phyloP scores from a whole-genome alignment of 2,888 invertebrate genomes.

The Corbicula japonica region DNA sequence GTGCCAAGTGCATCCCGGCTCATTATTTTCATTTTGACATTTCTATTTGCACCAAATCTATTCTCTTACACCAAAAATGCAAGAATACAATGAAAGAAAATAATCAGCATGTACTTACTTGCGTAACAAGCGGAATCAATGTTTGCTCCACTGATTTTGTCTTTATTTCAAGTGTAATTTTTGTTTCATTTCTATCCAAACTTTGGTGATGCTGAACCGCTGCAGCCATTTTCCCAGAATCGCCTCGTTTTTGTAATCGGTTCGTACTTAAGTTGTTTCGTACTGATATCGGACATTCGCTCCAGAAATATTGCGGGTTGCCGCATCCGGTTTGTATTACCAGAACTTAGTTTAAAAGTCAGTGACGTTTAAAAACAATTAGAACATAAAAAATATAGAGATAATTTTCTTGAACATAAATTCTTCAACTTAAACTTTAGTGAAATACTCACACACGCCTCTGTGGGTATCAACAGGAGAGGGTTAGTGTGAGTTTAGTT shows the following conservation, averaged over 20 bases:
- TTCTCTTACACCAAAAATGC: no score
- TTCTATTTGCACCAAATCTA: not conserved
- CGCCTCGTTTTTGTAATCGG: no score
- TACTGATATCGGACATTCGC: not conserved
- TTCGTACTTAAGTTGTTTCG: slow-evolving; percentile 20
- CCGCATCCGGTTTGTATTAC: not conserved
- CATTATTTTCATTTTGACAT: not conserved
- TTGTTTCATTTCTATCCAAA: slow-evolving; percentile 74
- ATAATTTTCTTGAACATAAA: not conserved
- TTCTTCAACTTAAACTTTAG: not conserved
- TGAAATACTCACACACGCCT: not conserved
- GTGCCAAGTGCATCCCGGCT: not conserved
- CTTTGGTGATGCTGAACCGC: slow-evolving; percentile 70
- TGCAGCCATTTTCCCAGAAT: slow-evolving; percentile 80
- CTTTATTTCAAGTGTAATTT: slow-evolving; percentile 91
- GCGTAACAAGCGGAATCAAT: slow-evolving; percentile 96
- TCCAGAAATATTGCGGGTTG: not conserved
- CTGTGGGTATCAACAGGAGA: no score
- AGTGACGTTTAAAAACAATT: not conserved
- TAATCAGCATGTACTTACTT: slow-evolving; percentile 90
- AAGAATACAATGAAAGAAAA: not conserved
- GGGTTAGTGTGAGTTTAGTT: no score
- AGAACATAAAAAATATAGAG: not conserved
- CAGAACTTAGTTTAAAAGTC: not conserved
- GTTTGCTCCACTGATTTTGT: slow-evolving; percentile 98